Evolutionary conservation across 2,888 invertebrate genomes (phyloP).

Genomic region (Habrosyne pyritoides): DNA sequence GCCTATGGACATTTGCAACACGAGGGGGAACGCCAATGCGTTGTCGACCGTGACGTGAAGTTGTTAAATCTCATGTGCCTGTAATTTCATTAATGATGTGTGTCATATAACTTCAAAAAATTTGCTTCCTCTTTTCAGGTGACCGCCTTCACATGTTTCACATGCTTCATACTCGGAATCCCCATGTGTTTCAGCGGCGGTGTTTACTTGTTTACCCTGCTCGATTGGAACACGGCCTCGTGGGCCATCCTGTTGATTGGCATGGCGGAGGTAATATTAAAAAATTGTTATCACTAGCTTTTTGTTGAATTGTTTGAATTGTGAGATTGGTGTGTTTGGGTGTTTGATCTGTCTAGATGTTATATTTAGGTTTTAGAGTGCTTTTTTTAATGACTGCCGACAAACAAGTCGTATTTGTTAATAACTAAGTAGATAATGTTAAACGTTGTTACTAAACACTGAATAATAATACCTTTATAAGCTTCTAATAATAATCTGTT

Average conservation of each 20-base stretch:
- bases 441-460: too few relatives aligned
- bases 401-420: too few relatives aligned
- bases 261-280: conserved; percentile 81
- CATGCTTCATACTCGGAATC: conserved; percentile 87
- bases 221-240: conserved; percentile 91
- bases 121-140: conserved; percentile 65
- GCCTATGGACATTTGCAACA: too few relatives aligned
- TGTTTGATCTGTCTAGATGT: too few relatives aligned
- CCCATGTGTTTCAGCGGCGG: conserved; percentile 91
- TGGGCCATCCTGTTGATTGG: conserved; percentile 90
- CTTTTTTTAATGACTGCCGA: neutral
- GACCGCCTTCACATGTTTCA: conserved; percentile 85
- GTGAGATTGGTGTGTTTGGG: neutral
- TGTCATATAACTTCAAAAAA: neutral
- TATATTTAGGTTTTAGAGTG: too few relatives aligned
- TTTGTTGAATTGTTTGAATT: neutral
- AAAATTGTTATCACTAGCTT: neutral
- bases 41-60: too few relatives aligned
- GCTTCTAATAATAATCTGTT: too few relatives aligned
- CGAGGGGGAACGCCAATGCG: too few relatives aligned
- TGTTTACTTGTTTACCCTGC: conserved; percentile 87
- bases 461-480: too few relatives aligned
- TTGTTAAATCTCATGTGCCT: too few relatives aligned
- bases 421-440: too few relatives aligned
- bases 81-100: too few relatives aligned